Base-by-base conservation (phyloP, 2,797 vertebrate genomes). In the Nothura maculosa region DNA sequence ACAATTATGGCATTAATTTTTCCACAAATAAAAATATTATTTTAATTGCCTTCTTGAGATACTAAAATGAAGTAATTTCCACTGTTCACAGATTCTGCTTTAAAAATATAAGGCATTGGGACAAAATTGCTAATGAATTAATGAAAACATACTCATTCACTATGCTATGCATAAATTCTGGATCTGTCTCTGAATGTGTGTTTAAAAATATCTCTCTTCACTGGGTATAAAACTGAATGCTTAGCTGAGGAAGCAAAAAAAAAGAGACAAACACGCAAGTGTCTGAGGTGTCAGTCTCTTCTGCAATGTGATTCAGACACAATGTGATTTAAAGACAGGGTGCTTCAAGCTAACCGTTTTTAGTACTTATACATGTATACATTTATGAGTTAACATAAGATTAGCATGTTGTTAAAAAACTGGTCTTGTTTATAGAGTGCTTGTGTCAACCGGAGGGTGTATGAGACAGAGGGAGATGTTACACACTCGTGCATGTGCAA, bases 151-250 rank as follows among this genome's bases (percentile, higher is more conserved):
- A 60, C 94, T 83, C 22, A 73, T n/a, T n/a, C 2, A 0, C 7
- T 84, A n/a, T 87, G 19, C 54, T 86, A 52, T 24, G 25, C 0
- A 0, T 47, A 78, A 81, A 1, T 81, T 81, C 52, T 70, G 32
- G 15, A 36, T 63, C 64, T 77, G 67, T 3, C 17, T 63, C 20
- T 74, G 17, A 19, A 54, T 57, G 8, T 45, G 5, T 70, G 28
- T 86, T 91, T 74, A 90, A 94, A 94, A 93, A 86, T 79, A 50
- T 2, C 15, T 63, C 27, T 79, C 47, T 50, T 79, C 36, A 45
- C 63, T 72, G 62, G 18, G 5, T 47, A 57, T 52, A 48, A 81
- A 74, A 74, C 32, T 89, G 64, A 85, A 88, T 52, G 40, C 63
- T 93, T 83, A 84, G 81, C 32, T 77, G 67, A 81, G 0, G 0